A percentile compares a stretch with the other conserved stretches of the same genome.
Conservation (phyloP, 2,888 invertebrate species). For the Ctena decussata region DNA sequence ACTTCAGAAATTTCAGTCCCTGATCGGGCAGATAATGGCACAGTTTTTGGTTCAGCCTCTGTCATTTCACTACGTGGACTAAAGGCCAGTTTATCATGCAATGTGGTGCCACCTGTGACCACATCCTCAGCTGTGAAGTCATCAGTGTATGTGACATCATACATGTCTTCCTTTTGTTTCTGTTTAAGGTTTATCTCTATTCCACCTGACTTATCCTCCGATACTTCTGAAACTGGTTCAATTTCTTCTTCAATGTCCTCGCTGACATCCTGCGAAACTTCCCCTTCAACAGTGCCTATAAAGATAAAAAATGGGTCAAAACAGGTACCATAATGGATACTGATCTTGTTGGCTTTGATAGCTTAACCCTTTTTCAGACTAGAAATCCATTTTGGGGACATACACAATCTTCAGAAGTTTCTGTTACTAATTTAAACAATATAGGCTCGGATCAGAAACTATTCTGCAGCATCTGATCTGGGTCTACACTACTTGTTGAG, state of each 20-base stretch:
- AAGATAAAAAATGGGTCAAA: background rate
- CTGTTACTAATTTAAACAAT: too few species aligned
- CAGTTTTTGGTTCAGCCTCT: constrained; percentile 48
- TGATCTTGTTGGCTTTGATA: too few species aligned
- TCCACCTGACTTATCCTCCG: constrained; percentile 54
- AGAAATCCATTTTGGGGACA: too few species aligned
- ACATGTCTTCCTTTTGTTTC: constrained; percentile 46
- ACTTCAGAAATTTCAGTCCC: constrained; percentile 66
- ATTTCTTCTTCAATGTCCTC: constrained; percentile 56
- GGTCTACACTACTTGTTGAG: too few species aligned
- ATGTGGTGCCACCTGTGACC: constrained; percentile 57
- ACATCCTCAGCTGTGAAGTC: constrained; percentile 71
- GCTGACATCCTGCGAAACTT: constrained; percentile 30
- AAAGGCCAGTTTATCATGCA: constrained; percentile 53
- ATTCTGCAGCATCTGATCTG: too few species aligned
- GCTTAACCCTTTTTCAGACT: too few species aligned
- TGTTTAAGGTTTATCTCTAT: constrained; percentile 58
- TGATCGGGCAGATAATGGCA: constrained; percentile 58
- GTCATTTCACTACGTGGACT: constrained; percentile 61
- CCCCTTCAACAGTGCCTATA: constrained; percentile 18
- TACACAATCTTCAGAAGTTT: too few species aligned
- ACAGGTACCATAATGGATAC: too few species aligned
- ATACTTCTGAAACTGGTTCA: constrained; percentile 40
- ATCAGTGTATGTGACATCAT: constrained; percentile 66
- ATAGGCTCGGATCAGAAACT: too few species aligned